Evolutionary conservation across 2,113 vertebrate species (phyloP), one percentile per base, ranked within the genome.

Genomic region (Smithornis capensis): DNA sequence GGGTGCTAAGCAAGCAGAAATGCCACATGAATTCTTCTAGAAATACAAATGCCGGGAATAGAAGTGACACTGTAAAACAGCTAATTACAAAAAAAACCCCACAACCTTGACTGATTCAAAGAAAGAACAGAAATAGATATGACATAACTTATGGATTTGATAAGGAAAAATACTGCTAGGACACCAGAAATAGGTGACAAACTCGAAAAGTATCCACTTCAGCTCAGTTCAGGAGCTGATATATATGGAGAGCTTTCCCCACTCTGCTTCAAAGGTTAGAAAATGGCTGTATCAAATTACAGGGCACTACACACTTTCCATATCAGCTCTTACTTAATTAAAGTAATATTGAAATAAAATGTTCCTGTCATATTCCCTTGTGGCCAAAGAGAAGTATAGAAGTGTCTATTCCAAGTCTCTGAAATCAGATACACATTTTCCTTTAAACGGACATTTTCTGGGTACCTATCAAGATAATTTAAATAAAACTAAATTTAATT

Each of bases 401-500:
- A 65, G 67, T 74, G 75, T 83, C 80, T 76, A 45, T 59, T 89
- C 55, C 31, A 73, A 83, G 37, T 49, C 49, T 90, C 63, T 87
- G 78, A 87, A 95, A 97, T 85, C 69, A 91, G 83, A 96, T 68
- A 70, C 85, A 52, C 37, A 4, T 91, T 91, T 90, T 78, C 68
- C 65, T 90, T 92, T 89, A 90, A 95, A 88, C 2, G 27, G 76
- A 90, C 90, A 74, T 2, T 96, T 95, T 81, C 64, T 86, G 75
- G 68, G 52, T 83, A 64, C 19, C 12, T 50, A 87, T 92, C 78
- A 82, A 95, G 90, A 53, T 78, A 89, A 96, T 83, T 93, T 87
- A 95, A 92, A 94, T 82, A 89, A 96, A 85, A 68, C 53, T 88
- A 77, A 87, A 89, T 92, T 92, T 68, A 94, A 93, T 95, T 92